Evolutionary conservation across 2,888 invertebrate species (phyloP).

Genomic region (Plagodis pulveraria): DNA sequence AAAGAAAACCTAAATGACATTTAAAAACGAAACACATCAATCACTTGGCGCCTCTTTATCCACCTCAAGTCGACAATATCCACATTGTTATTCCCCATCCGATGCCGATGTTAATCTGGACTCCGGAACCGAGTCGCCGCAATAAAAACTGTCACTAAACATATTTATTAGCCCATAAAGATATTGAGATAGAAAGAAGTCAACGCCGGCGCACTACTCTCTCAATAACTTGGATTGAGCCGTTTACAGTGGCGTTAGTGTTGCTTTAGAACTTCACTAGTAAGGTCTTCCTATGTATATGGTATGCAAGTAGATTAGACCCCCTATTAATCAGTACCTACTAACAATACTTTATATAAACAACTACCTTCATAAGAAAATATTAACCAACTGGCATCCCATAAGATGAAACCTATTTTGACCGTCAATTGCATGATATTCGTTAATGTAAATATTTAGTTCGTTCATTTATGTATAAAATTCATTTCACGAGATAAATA

Average conservation of each 20-base stretch:
- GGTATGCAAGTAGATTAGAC: too few relatives aligned
- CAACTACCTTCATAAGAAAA: too few relatives aligned
- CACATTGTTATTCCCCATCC: constrained; percentile 64
- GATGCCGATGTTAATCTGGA: constrained; percentile 68
- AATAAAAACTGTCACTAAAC: constrained; percentile 78
- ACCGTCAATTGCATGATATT: too few relatives aligned
- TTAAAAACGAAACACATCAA: constrained; percentile 3
- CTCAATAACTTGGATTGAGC: constrained; percentile 20
- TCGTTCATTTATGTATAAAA: too few relatives aligned
- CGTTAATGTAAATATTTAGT: too few relatives aligned
- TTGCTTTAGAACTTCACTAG: background rate
- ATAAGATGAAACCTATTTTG: too few relatives aligned
- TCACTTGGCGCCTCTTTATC: constrained; percentile 7
- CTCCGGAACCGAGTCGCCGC: constrained; percentile 68
- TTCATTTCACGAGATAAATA: too few relatives aligned
- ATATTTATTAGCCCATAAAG: constrained; percentile 79
- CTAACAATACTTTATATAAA: too few relatives aligned
- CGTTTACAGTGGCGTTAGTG: constrained; percentile 3
- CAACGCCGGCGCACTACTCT: constrained; percentile 47
- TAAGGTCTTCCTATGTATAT: background rate
- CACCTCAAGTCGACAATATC: constrained; percentile 21
- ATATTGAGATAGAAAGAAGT: constrained; percentile 61
- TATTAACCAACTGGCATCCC: too few relatives aligned
- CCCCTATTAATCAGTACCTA: too few relatives aligned
- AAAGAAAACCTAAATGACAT: background rate